phyloP scores from a whole-genome alignment of 2,888 invertebrate genomes.

The Merodon equestris region DNA sequence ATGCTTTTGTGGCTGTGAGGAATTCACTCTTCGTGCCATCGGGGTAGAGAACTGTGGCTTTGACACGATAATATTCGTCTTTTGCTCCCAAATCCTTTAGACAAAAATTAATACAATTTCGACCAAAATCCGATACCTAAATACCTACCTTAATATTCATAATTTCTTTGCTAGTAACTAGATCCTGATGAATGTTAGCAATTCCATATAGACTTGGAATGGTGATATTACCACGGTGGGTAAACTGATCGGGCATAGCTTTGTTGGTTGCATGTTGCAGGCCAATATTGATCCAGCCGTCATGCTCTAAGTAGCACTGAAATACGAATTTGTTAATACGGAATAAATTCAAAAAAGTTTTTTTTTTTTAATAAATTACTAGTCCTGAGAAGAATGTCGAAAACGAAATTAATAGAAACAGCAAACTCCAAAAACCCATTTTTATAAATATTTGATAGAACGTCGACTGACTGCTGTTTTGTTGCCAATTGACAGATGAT shows the following conservation, averaged over 20 bases:
- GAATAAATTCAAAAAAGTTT: background rate
- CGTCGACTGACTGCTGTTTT: background rate
- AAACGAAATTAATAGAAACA: constrained; percentile 21
- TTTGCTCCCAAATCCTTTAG: constrained; percentile 68
- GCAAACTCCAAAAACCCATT: constrained; percentile 14
- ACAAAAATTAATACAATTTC: too few relatives aligned
- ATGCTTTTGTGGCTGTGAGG: constrained; percentile 89
- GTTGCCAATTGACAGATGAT: too few relatives aligned
- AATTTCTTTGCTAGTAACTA: constrained; percentile 81
- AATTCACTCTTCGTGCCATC: constrained; percentile 85
- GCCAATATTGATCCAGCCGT: constrained; percentile 86
- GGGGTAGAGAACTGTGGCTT: constrained; percentile 84
- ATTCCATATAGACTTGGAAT: constrained; percentile 86
- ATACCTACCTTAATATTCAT: constrained; percentile 81
- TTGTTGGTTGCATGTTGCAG: constrained; percentile 84
- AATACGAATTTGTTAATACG: constrained; percentile 60
- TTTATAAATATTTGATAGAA: background rate
- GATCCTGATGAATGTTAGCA: constrained; percentile 82
- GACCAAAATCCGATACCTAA: too few relatives aligned
- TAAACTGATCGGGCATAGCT: constrained; percentile 80
- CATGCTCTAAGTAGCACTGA: constrained; percentile 84
- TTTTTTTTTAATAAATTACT: constrained; percentile 13
- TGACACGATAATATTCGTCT: constrained; percentile 87
- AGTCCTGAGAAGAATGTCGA: constrained; percentile 28
- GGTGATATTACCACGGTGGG: constrained; percentile 85